These are phyloP conservation scores for Oreonectes daqikongensis DNA, from an alignment of 2,797 vertebrate species.

Conservation along the genomic window DNA sequence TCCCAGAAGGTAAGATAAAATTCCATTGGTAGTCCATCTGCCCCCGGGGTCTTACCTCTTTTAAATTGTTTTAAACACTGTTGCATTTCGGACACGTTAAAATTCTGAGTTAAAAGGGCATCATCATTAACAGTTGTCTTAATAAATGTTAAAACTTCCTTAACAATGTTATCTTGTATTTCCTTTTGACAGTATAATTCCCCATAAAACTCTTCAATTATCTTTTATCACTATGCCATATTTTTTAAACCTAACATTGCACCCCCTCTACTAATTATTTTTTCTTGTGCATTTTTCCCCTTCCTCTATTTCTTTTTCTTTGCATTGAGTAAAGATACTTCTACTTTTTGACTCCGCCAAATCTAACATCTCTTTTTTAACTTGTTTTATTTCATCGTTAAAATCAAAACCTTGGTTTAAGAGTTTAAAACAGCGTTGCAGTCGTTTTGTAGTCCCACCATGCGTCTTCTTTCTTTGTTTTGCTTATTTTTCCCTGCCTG, in stretches of 20 bases:
- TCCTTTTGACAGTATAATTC: neutral
- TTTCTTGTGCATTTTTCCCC: neutral
- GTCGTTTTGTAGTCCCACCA: neutral
- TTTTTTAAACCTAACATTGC: too few species aligned
- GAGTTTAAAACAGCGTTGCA: neutral
- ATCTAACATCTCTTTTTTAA: neutral
- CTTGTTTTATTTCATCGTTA: neutral
- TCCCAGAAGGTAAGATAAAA: conserved; percentile 52
- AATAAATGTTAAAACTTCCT: neutral
- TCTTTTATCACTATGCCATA: neutral
- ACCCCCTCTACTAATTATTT: neutral
- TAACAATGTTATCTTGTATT: neutral
- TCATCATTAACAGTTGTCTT: too few species aligned
- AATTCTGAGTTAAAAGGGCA: neutral
- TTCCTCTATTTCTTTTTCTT: neutral
- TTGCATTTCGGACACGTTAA: neutral
- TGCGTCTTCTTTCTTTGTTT: neutral
- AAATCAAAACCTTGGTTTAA: neutral
- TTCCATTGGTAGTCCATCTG: conserved; percentile 42
- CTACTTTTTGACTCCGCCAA: too few species aligned
- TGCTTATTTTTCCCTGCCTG: neutral
- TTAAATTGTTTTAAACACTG: neutral
- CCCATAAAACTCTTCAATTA: neutral
- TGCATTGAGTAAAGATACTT: neutral
- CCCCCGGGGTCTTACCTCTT: conserved; percentile 8